Evolutionary conservation across 2,888 invertebrate species (phyloP).

Genomic region (Aelia acuminata): DNA sequence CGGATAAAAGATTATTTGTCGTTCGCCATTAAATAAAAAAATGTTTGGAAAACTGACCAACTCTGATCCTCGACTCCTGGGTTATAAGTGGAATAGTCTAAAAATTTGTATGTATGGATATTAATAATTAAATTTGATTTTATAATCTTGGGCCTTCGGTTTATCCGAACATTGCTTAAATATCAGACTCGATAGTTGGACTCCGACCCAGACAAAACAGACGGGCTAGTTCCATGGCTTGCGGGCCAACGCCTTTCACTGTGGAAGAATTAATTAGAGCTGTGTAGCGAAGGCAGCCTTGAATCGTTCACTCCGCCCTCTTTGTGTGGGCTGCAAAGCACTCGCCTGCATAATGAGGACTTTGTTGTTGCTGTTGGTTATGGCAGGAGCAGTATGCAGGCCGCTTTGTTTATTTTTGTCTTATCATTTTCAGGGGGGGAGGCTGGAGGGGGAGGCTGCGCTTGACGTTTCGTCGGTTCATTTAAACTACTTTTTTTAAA

Average conservation of each 20-base stretch:
- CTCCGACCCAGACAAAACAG: background rate
- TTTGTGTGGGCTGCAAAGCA: background rate
- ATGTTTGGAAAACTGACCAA: no score
- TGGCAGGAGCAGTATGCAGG: background rate
- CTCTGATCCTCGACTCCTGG: no score
- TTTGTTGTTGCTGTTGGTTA: background rate
- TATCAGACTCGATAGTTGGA: background rate
- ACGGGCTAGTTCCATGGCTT: background rate
- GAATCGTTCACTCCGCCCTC: background rate
- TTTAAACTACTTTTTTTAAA: no score
- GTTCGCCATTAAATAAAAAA: no score
- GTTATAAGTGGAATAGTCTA: no score
- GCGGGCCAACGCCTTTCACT: slow-evolving; percentile 40
- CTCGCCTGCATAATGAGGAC: background rate
- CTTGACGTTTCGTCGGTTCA: background rate
- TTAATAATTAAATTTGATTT: background rate
- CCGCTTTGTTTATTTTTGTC: background rate
- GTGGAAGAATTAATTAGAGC: background rate
- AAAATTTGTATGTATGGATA: no score
- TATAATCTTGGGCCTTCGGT: background rate
- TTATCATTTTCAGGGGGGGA: background rate
- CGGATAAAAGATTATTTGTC: no score
- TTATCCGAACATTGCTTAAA: background rate
- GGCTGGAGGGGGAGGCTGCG: no score
- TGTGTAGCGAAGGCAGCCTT: background rate